Conservation (phyloP, 2,797 vertebrate genomes). For the Danio aesculapii region DNA sequence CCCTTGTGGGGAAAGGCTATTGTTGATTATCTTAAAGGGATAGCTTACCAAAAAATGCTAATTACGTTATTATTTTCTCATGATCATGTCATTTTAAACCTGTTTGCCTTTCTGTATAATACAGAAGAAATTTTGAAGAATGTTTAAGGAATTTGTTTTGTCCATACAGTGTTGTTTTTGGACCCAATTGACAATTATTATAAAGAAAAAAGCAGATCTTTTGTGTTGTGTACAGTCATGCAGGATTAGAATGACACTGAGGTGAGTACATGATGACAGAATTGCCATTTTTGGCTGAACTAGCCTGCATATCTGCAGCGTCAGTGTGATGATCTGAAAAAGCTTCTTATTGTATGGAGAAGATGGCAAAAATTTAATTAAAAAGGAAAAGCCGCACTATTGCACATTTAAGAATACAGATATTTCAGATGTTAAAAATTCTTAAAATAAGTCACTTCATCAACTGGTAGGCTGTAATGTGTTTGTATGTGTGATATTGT, state of each 20-base stretch:
- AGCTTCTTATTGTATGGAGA: background rate
- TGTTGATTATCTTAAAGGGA: slow-evolving; percentile 30
- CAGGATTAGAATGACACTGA: background rate
- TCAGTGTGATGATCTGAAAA: slow-evolving; percentile 31
- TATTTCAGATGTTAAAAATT: slow-evolving; percentile 31
- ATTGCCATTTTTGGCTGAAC: slow-evolving; percentile 10
- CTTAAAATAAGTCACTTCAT: slow-evolving; percentile 22
- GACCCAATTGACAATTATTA: background rate
- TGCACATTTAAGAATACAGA: slow-evolving; percentile 29
- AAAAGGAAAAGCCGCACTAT: slow-evolving; percentile 14
- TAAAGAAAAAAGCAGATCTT: background rate
- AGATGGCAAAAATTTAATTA: slow-evolving; percentile 10
- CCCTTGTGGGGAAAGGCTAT: slow-evolving; percentile 26
- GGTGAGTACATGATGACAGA: slow-evolving; percentile 22
- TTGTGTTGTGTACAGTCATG: background rate
- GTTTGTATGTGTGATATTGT: background rate
- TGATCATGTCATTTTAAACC: background rate
- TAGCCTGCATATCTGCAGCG: slow-evolving; percentile 55
- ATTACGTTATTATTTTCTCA: background rate
- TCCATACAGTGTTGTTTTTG: background rate
- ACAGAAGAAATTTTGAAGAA: background rate
- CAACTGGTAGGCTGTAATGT: slow-evolving; percentile 4
- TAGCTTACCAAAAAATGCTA: background rate
- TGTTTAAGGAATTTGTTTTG: background rate
- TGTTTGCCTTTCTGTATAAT: background rate